Evolutionary conservation across 92 coral and sea anemone species (phyloP).

Genomic region (Paramuricea clavata): DNA sequence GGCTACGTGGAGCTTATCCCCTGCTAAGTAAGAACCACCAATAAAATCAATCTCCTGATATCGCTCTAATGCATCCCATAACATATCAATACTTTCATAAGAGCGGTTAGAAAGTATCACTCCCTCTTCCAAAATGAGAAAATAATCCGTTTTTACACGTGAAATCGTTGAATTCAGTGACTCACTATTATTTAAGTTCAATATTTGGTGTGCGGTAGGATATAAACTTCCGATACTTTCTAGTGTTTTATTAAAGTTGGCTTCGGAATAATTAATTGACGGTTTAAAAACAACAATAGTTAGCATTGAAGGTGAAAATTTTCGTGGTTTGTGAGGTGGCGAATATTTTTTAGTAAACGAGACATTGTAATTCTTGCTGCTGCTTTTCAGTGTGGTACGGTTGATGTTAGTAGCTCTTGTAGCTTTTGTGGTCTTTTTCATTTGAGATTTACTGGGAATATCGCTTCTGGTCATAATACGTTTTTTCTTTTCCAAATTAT

Average conservation of each 20-base stretch:
- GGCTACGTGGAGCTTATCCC: conserved; percentile 48
- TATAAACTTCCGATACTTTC: background rate
- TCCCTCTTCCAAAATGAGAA: conserved; percentile 52
- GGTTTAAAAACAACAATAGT: background rate
- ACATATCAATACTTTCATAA: conserved; percentile 60
- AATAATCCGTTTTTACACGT: conserved; percentile 55
- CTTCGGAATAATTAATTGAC: background rate
- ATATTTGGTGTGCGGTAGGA: background rate
- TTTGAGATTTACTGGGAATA: background rate
- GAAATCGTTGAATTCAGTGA: background rate
- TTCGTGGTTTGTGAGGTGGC: background rate
- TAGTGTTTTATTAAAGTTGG: background rate
- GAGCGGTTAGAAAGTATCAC: conserved; percentile 38
- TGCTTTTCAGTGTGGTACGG: background rate
- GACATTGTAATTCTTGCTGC: background rate
- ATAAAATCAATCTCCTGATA: conserved; percentile 69
- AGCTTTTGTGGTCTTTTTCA: background rate
- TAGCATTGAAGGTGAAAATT: background rate
- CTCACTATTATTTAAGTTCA: background rate
- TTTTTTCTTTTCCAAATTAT: background rate
- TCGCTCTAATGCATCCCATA: conserved; percentile 58
- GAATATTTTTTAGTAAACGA: too few relatives aligned
- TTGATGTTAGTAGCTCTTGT: background rate
- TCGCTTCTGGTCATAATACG: background rate
- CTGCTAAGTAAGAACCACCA: conserved; percentile 66